phyloP scores from a whole-genome alignment of 2,888 invertebrate genomes.

The Sericinus montela region DNA sequence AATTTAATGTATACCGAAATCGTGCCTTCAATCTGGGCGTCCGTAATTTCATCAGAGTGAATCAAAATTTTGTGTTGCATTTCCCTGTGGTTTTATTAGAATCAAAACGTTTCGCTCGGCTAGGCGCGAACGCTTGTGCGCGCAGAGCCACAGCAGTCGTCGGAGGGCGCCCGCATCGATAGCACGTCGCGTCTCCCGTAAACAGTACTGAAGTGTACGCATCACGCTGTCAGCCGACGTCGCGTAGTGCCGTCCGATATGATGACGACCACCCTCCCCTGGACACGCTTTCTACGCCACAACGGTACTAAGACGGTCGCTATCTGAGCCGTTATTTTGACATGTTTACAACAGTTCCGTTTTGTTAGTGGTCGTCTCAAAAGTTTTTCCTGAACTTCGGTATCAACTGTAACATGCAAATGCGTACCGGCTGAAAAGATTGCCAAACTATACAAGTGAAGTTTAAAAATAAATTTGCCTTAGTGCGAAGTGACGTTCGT shows the following conservation, averaged over 20 bases:
- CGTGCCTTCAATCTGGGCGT: slow-evolving; percentile 28
- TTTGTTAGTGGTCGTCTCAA: slow-evolving; percentile 45
- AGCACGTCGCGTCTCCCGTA: slow-evolving; percentile 44
- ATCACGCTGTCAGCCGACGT: slow-evolving; percentile 22
- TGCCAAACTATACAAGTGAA: slow-evolving; percentile 76
- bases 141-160: slow-evolving; percentile 41
- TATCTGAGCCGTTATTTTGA: slow-evolving; percentile 54
- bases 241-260: slow-evolving; percentile 32
- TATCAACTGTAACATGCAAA: slow-evolving; percentile 54
- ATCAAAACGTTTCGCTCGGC: slow-evolving; percentile 9
- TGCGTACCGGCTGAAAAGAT: slow-evolving; percentile 57
- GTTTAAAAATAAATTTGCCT: slow-evolving; percentile 77
- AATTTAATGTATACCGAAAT: slow-evolving; percentile 27
- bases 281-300: slow-evolving; percentile 58
- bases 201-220: slow-evolving; percentile 10
- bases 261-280: slow-evolving; percentile 43
- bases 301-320: slow-evolving; percentile 53
- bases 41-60: slow-evolving; percentile 31
- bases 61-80: slow-evolving; percentile 33
- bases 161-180: slow-evolving; percentile 54
- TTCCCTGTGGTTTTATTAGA: slow-evolving; percentile 32
- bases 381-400: slow-evolving; percentile 49
- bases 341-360: slow-evolving; percentile 50
- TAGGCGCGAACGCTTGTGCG: slow-evolving; percentile 20
- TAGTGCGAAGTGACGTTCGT: slow-evolving; percentile 62